These are phyloP conservation scores for Eristalis arbustorum DNA, from an alignment of 2,888 invertebrate genomes.

Conservation along the genomic window DNA sequence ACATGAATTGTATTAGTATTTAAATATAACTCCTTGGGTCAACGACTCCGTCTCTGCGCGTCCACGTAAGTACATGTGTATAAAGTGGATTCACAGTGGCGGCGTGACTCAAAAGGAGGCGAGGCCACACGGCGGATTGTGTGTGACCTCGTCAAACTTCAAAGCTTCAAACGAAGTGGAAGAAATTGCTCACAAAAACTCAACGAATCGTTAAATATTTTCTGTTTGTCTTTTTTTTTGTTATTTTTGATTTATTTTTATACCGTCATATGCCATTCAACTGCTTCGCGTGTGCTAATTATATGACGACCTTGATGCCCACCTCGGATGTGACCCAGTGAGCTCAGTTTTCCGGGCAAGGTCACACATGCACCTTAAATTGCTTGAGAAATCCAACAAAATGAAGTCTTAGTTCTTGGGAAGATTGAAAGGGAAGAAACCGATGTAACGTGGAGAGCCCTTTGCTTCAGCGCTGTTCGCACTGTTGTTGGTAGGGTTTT, in stretches of 20 bases:
- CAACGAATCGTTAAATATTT: constrained; percentile 66
- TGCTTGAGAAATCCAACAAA: constrained; percentile 22
- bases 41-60: neutral
- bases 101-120: constrained; percentile 14
- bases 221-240: neutral
- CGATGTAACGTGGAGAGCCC: neutral
- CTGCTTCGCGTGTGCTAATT: constrained; percentile 63
- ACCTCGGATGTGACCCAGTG: constrained; percentile 13
- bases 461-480: neutral
- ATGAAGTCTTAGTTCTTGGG: constrained; percentile 1
- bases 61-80: neutral
- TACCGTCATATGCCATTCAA: constrained; percentile 59
- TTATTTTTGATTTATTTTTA: constrained; percentile 16
- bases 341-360: neutral
- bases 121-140: constrained; percentile 25
- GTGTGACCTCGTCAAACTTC: constrained; percentile 51
- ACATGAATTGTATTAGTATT: constrained; percentile 26
- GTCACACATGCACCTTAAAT: constrained; percentile 19
- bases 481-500: neutral
- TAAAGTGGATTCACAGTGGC: constrained; percentile 6
- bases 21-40: constrained; percentile 38
- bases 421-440: neutral
- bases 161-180: constrained; percentile 78
- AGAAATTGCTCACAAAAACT: constrained; percentile 77
- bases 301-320: constrained; percentile 26